Evolutionary conservation across 2,797 vertebrate species (phyloP), one percentile per base, ranked within the genome.

Genomic region (Spinibarbus caldwelli): DNA sequence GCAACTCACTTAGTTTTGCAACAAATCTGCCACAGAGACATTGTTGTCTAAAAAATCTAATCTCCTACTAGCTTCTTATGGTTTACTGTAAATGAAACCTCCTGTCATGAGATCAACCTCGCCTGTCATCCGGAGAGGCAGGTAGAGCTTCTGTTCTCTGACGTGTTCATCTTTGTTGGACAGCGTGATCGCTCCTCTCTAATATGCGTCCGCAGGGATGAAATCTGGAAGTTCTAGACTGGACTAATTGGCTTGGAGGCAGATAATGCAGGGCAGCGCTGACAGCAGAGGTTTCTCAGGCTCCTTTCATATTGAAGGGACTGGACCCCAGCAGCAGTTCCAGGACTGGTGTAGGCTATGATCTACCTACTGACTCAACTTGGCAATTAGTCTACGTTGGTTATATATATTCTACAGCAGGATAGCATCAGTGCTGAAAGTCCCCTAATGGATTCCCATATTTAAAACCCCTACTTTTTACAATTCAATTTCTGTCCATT

Each of bases 161-260:
- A 68, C 23, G 41, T 34, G 49, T 57, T 82, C 73, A 36, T 78
- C 52, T 59, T 36, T 10, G 49, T 73, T 68, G 67, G 68, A 73
- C 41, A 38, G 17, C 31, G 54, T 38, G 67, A 73, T 73, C 83
- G 62, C 38, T 52, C 11, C 34, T 67, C 26, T 70, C 17, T 84
- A 68, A 84, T 45, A 77, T 70, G 34, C 23, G 19, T 71, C 85
- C 64, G 34, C 49, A 82, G 85, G 64, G 66, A 82, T 62, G 75
- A 78, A 64, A 86, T 86, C 78, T 81, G 78, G 23, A 82, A 36
- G 29, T 82, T 70, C 49, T 77, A 68, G 21, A 71, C 73, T 31
- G 64, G 41, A 82, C 80, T 86, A 86, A 86, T 86, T 86, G 85
- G 85, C 49, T 71, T 80, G 43, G 41, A 82, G 85, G 66, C 59